A percentile compares a stretch with the other conserved stretches of the same genome.
Evolutionary conservation across 2,888 invertebrate species (phyloP).

Genomic region (Zaprionus obscuricornis): DNA sequence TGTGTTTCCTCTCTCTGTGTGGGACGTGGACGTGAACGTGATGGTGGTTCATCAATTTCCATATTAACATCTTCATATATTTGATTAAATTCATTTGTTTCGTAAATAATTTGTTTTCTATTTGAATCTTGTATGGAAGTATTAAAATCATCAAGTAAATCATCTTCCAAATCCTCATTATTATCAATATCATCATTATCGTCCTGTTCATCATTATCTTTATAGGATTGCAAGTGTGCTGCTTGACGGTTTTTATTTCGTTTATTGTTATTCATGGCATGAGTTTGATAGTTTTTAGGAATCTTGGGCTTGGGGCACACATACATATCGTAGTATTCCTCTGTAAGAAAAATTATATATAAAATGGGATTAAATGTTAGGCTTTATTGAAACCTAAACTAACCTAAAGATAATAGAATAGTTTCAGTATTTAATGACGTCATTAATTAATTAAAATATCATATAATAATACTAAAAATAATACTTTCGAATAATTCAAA

Average conservation of each 20-base stretch:
- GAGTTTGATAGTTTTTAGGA: slow-evolving; percentile 20
- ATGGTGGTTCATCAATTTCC: neutral
- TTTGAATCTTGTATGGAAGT: slow-evolving; percentile 9
- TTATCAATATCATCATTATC: slow-evolving; percentile 31
- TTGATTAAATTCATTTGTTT: slow-evolving; percentile 53
- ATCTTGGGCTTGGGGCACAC: slow-evolving; percentile 44
- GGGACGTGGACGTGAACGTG: no score
- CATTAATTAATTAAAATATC: no score
- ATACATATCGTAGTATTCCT: slow-evolving; percentile 39
- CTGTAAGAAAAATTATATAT: slow-evolving; percentile 11
- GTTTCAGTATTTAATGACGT: neutral
- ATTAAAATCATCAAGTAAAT: slow-evolving; percentile 5
- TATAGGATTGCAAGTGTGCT: slow-evolving; percentile 46
- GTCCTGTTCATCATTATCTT: slow-evolving; percentile 1
- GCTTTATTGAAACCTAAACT: neutral
- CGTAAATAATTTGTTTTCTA: slow-evolving; percentile 29
- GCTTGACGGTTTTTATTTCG: slow-evolving; percentile 30
- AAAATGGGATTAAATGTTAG: no score
- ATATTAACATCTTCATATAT: slow-evolving; percentile 17
- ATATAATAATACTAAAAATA: no score
- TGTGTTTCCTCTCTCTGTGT: no score
- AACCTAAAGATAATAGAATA: slow-evolving; percentile 29
- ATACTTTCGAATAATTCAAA: no score
- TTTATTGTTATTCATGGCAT: neutral
- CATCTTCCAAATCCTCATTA: slow-evolving; percentile 9